phyloP scores from a whole-genome alignment of 2,888 invertebrate species.

The Tolmerus cingulatus region DNA sequence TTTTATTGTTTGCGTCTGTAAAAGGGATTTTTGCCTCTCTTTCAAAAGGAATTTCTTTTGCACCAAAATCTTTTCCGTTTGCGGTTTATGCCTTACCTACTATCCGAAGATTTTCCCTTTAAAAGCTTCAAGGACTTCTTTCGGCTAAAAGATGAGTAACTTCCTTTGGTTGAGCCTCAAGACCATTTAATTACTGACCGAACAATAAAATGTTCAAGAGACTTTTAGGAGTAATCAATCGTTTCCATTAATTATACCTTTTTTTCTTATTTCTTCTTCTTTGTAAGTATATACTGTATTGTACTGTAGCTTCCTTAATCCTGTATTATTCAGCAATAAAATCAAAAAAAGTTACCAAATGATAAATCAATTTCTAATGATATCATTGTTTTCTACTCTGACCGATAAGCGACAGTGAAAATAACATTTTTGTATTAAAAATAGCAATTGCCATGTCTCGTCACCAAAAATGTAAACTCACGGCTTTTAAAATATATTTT shows the following conservation, averaged over 20 bases:
- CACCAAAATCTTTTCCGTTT: conserved; percentile 13
- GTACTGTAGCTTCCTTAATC: background rate
- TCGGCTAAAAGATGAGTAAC: background rate
- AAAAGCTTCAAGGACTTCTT: background rate
- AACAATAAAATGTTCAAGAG: background rate
- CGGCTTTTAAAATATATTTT: too few species aligned
- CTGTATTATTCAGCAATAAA: background rate
- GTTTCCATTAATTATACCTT: background rate
- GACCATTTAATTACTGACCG: background rate
- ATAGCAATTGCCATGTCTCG: too few species aligned
- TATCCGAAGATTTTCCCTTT: background rate
- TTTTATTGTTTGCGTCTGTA: conserved; percentile 47
- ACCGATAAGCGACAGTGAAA: too few species aligned
- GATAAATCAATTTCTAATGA: background rate
- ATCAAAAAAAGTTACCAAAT: background rate
- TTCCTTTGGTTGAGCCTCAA: background rate
- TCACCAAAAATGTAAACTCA: too few species aligned
- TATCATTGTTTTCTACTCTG: too few species aligned
- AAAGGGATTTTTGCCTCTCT: background rate
- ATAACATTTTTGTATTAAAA: too few species aligned
- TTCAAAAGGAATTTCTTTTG: background rate
- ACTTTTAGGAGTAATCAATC: background rate
- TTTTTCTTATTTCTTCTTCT: background rate
- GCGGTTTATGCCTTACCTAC: background rate
- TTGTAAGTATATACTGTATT: background rate